Conservation (phyloP, 2,888 invertebrate genomes). For the Ommatoiulus sabulosus region DNA sequence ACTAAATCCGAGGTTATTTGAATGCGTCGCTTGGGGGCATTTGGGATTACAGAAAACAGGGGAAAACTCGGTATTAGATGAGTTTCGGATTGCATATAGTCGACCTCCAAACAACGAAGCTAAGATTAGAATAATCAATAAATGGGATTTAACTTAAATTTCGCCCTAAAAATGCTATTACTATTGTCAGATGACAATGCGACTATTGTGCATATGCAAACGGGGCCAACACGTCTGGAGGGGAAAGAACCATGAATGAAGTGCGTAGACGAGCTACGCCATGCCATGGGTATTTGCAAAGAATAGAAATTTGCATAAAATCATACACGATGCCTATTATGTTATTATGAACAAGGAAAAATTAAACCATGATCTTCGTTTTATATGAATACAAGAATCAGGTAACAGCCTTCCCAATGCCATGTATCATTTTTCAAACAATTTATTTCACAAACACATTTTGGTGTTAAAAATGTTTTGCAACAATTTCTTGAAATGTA, state of each 20-base stretch:
- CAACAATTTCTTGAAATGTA: no score
- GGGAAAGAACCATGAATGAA: background rate
- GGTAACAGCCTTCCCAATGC: no score
- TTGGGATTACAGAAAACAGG: background rate
- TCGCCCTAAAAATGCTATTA: background rate
- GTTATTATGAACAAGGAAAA: background rate
- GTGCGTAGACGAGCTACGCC: background rate
- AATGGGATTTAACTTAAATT: constrained; percentile 43
- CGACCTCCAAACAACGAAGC: constrained; percentile 24
- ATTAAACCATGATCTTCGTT: background rate
- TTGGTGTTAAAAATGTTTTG: no score
- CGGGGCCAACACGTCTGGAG: constrained; percentile 1
- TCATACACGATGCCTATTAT: background rate
- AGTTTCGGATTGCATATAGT: background rate
- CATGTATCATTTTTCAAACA: no score
- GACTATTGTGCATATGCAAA: constrained; percentile 18
- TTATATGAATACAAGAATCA: background rate
- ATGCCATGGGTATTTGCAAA: background rate
- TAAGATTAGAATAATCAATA: constrained; percentile 43
- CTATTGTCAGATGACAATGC: constrained; percentile 40
- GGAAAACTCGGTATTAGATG: background rate
- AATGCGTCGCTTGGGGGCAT: background rate
- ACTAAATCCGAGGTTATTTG: background rate
- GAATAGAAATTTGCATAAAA: background rate
- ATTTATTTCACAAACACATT: no score